Percentiles rank a stretch among this genome's conserved stretches.
Evolutionary conservation across 2,113 vertebrate genomes (phyloP).

Genomic region (Indicator indicator): DNA sequence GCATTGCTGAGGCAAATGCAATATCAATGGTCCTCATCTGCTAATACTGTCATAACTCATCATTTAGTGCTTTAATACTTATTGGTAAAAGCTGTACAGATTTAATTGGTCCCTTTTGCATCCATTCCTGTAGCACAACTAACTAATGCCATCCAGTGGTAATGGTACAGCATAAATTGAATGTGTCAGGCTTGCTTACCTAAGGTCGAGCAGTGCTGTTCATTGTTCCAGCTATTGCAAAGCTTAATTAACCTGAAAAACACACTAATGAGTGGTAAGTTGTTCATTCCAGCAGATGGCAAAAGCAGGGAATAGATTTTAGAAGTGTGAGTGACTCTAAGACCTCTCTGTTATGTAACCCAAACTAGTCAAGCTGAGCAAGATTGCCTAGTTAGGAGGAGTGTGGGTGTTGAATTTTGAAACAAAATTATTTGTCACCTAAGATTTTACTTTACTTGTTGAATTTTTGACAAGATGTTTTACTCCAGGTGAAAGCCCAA

Average conservation of each 20-base stretch:
- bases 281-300: neutral
- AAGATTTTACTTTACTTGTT: neutral
- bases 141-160: constrained; percentile 79
- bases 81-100: neutral
- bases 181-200: neutral
- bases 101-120: constrained; percentile 12
- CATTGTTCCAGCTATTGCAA: neutral
- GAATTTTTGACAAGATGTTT: neutral
- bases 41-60: neutral
- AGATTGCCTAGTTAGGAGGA: neutral
- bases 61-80: neutral
- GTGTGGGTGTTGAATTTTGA: neutral
- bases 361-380: neutral
- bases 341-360: neutral
- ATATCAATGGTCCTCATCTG: neutral
- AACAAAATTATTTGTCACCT: neutral
- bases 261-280: neutral
- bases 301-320: neutral
- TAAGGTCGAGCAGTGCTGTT: neutral
- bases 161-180: constrained; percentile 49
- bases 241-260: constrained; percentile 10
- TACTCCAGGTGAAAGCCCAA: neutral
- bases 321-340: neutral
- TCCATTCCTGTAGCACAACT: constrained; percentile 50
- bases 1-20: neutral